Percentiles rank a stretch among this genome's conserved stretches.
These are phyloP conservation scores for Benitochromis conjunctus DNA, from an alignment of 2,113 vertebrate species.

Conservation along the genomic window DNA sequence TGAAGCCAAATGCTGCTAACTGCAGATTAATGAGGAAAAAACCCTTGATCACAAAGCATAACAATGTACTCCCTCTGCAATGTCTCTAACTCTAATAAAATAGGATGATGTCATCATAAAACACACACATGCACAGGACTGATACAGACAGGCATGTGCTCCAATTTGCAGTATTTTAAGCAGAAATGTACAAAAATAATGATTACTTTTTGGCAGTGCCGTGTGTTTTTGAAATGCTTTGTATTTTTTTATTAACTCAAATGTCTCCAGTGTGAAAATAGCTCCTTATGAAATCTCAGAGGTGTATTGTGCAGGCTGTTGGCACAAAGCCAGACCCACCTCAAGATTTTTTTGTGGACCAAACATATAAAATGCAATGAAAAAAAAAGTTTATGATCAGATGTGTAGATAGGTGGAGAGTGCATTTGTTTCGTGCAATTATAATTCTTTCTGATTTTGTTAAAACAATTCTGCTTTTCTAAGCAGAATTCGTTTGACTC, in stretches of 20 bases:
- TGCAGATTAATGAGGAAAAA: conserved; percentile 27
- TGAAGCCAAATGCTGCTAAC: conserved; percentile 1
- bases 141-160: not conserved
- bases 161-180: not conserved
- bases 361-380: conserved; percentile 4
- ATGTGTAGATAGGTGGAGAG: not conserved
- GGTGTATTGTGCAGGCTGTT: not conserved
- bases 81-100: conserved; percentile 6
- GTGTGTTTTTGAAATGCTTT: not conserved
- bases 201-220: not conserved
- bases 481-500: not conserved
- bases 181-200: not conserved
- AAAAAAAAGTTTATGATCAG: not conserved
- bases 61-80: not conserved
- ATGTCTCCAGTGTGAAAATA: not conserved
- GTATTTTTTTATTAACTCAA: not conserved
- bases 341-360: not conserved
- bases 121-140: not conserved
- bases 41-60: not conserved
- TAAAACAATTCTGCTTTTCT: not conserved
- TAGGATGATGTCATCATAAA: not conserved
- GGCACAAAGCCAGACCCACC: not conserved
- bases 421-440: not conserved
- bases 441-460: not conserved
- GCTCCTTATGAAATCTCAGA: not conserved